Conservation (phyloP, 2,888 invertebrate species). For the Barypeithes pellucidus region DNA sequence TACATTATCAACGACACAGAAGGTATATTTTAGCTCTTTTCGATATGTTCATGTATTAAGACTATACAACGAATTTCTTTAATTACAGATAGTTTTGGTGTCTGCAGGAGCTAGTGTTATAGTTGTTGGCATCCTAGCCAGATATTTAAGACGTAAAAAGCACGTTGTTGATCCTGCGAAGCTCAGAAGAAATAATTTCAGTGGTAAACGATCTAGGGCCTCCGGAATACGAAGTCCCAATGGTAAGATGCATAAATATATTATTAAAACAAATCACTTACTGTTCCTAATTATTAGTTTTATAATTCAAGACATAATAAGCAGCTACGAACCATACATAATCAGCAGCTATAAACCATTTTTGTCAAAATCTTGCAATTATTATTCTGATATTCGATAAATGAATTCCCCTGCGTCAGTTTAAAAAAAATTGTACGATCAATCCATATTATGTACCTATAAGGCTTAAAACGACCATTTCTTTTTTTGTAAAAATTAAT, state of each 20-base stretch:
- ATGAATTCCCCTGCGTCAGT: no score
- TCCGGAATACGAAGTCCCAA: conserved; percentile 81
- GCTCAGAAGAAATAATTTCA: conserved; percentile 73
- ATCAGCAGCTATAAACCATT: no score
- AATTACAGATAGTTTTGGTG: conserved; percentile 78
- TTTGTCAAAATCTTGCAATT: no score
- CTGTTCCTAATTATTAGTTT: no score
- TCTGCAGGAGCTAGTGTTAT: conserved; percentile 86
- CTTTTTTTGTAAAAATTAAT: no score
- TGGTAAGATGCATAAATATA: conserved; percentile 72
- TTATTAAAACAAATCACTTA: no score
- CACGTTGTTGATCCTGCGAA: conserved; percentile 77
- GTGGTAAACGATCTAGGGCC: conserved; percentile 75
- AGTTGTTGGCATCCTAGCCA: conserved; percentile 87
- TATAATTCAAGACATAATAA: no score
- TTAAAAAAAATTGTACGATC: no score
- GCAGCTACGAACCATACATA: no score
- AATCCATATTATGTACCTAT: no score
- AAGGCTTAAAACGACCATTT: no score
- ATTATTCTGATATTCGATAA: no score
- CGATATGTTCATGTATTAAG: conserved; percentile 12
- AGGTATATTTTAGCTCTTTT: conserved; percentile 71
- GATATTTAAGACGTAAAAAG: conserved; percentile 83
- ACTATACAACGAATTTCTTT: conserved; percentile 49
- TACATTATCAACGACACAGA: conserved; percentile 79